Conservation (phyloP, 2,888 invertebrate genomes). For the Gisinianus flammeolus region DNA sequence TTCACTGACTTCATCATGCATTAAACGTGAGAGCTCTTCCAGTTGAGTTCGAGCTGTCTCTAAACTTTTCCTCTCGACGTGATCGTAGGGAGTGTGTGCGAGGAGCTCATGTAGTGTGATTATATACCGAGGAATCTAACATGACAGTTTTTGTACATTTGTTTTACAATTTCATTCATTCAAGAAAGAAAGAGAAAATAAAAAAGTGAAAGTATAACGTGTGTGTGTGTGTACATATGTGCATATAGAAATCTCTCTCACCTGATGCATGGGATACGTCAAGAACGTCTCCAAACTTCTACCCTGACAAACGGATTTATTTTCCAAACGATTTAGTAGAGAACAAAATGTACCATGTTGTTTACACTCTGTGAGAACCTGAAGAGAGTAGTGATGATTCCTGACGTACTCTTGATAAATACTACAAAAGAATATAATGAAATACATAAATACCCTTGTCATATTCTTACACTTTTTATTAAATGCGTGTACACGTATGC, state of each 20-base stretch:
- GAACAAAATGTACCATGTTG: constrained; percentile 78
- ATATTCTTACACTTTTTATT: neutral
- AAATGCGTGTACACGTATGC: neutral
- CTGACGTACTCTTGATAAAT: constrained; percentile 84
- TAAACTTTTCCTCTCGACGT: constrained; percentile 86
- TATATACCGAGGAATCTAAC: constrained; percentile 85
- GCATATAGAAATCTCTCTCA: constrained; percentile 60
- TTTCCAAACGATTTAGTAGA: constrained; percentile 79
- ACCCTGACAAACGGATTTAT: constrained; percentile 83
- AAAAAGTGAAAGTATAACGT: too few relatives aligned
- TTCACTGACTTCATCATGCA: constrained; percentile 79
- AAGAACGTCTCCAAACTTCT: constrained; percentile 85
- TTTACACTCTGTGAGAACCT: constrained; percentile 90
- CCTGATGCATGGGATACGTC: constrained; percentile 95
- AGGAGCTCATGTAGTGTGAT: constrained; percentile 87
- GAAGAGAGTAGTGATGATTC: constrained; percentile 91
- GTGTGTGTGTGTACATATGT: neutral
- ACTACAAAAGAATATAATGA: neutral
- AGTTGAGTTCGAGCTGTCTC: constrained; percentile 86
- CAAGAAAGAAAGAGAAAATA: neutral
- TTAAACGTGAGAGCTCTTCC: constrained; percentile 82
- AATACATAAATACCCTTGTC: too few relatives aligned
- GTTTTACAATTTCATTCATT: neutral
- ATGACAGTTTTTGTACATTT: neutral
- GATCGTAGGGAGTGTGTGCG: constrained; percentile 89